These are phyloP conservation scores for Epirrhoe alternata DNA, from an alignment of 2,888 invertebrate species.

Conservation along the genomic window DNA sequence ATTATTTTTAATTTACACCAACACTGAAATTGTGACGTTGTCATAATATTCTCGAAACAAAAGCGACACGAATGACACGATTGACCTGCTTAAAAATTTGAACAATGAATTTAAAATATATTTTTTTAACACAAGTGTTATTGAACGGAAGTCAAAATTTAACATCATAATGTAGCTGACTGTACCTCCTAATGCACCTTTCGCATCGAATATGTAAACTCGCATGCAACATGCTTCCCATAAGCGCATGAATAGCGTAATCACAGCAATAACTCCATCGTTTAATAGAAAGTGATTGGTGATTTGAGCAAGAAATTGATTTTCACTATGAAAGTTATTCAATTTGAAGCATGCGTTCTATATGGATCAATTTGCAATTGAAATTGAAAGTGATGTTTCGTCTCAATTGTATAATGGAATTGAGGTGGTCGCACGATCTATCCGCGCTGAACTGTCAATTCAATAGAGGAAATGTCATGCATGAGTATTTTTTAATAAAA, in stretches of 20 bases:
- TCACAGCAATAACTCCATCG: slow-evolving; percentile 41
- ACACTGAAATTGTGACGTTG: too few species aligned
- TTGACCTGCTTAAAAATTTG: too few species aligned
- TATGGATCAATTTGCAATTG: slow-evolving; percentile 15
- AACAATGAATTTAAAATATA: too few species aligned
- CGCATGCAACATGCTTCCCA: slow-evolving; percentile 33
- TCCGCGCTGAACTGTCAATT: too few species aligned
- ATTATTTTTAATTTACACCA: too few species aligned
- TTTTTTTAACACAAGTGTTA: too few species aligned
- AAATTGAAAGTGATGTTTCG: slow-evolving; percentile 8
- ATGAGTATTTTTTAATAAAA: too few species aligned
- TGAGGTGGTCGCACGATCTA: too few species aligned
- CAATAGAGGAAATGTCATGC: too few species aligned
- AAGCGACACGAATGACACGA: too few species aligned
- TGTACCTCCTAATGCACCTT: background rate
- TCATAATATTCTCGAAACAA: too few species aligned
- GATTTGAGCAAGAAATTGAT: slow-evolving; percentile 55
- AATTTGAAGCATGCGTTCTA: slow-evolving; percentile 32
- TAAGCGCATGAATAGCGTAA: slow-evolving; percentile 39
- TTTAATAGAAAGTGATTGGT: slow-evolving; percentile 54
- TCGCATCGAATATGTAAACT: slow-evolving; percentile 19
- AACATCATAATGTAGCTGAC: background rate
- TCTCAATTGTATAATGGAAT: background rate
- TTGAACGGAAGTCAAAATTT: too few species aligned
- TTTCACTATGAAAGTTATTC: slow-evolving; percentile 45